A percentile compares a stretch with the other conserved stretches of the same genome.
Conservation (phyloP, 2,797 vertebrate genomes). For the Artibeus lituratus region DNA sequence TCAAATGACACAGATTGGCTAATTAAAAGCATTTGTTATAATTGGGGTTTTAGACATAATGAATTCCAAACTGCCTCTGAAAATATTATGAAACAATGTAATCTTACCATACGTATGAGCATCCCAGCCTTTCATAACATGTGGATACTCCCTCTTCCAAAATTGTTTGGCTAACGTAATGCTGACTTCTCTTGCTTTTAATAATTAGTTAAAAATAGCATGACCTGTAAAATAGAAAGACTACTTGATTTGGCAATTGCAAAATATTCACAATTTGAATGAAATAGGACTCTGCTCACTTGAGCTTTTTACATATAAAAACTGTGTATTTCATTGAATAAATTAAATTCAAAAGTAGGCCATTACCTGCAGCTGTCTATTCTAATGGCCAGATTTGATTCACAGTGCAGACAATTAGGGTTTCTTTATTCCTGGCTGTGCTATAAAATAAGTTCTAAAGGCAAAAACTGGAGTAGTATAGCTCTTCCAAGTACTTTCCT, state of each 20-base stretch:
- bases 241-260: constrained; percentile 34
- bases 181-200: constrained; percentile 35
- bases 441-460: constrained; percentile 55
- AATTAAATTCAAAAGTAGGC: constrained; percentile 64
- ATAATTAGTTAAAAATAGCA: constrained; percentile 45
- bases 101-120: not conserved
- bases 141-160: not conserved
- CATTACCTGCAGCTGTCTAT: constrained; percentile 56
- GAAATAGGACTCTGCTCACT: constrained; percentile 31
- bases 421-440: constrained; percentile 56
- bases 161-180: not conserved
- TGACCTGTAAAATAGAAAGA: constrained; percentile 47
- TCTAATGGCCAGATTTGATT: constrained; percentile 40
- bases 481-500: constrained; percentile 33
- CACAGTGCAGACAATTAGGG: constrained; percentile 9
- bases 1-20: not conserved
- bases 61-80: constrained; percentile 15
- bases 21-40: constrained; percentile 36
- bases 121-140: constrained; percentile 4
- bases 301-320: constrained; percentile 46
- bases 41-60: constrained; percentile 40
- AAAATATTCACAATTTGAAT: constrained; percentile 24
- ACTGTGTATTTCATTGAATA: constrained; percentile 46
- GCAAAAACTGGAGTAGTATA: constrained; percentile 1
- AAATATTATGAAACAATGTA: constrained; percentile 13